These are phyloP conservation scores for Euplexia lucipara DNA, from an alignment of 2,888 invertebrate species.

Conservation along the genomic window DNA sequence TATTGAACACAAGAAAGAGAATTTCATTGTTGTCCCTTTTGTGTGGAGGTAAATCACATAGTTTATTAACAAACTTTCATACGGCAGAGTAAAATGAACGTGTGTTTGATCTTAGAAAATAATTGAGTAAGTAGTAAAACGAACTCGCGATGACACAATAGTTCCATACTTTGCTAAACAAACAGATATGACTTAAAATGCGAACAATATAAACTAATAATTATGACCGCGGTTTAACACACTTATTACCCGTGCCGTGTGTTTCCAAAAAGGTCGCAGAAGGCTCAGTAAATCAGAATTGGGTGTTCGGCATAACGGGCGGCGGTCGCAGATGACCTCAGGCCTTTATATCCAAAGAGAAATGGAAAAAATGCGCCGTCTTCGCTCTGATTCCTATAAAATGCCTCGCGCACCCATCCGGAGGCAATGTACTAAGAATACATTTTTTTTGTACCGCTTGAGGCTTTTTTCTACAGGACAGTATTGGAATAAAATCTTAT, in stretches of 20 bases:
- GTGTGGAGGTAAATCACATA: too few relatives aligned
- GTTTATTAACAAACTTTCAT: not conserved
- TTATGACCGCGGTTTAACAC: not conserved
- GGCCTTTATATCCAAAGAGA: conserved; percentile 50
- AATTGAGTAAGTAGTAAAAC: too few relatives aligned
- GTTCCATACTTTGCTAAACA: too few relatives aligned
- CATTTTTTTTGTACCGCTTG: conserved; percentile 18
- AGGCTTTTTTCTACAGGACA: conserved; percentile 37
- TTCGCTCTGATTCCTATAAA: conserved; percentile 59
- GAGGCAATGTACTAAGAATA: conserved; percentile 41
- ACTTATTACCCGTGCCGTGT: not conserved
- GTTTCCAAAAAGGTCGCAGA: conserved; percentile 48
- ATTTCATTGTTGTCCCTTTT: not conserved
- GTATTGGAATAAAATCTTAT: conserved; percentile 62
- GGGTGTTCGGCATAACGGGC: conserved; percentile 51
- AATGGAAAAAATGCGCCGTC: conserved; percentile 52
- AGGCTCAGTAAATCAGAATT: conserved; percentile 60
- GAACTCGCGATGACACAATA: too few relatives aligned
- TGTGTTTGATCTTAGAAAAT: not conserved
- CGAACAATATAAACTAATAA: not conserved
- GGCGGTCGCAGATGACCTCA: conserved; percentile 55
- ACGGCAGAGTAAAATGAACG: too few relatives aligned
- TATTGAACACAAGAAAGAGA: not conserved
- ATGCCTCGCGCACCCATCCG: conserved; percentile 45
- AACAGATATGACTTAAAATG: not conserved